Percentiles rank a stretch among this genome's conserved stretches.
Evolutionary conservation across 2,797 vertebrate species (phyloP).

Genomic region (Nyctalus aviator): DNA sequence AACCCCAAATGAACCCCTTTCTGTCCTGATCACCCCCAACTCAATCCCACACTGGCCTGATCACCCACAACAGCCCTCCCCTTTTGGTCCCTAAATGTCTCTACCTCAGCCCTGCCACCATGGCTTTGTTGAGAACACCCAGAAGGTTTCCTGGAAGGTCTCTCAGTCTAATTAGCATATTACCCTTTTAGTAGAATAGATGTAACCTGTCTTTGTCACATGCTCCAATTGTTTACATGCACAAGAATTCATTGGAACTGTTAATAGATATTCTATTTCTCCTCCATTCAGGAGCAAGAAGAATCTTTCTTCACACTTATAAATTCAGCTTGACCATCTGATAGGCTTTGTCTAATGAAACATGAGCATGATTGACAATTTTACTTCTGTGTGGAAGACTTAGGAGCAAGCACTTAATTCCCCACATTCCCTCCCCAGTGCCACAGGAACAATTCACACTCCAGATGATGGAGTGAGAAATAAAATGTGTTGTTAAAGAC

Average conservation of each 20-base stretch:
- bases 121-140: no score
- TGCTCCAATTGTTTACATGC: not conserved
- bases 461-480: slow-evolving; percentile 7
- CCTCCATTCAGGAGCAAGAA: not conserved
- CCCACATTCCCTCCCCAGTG: not conserved
- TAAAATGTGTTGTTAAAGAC: slow-evolving; percentile 47
- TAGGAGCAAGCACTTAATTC: not conserved
- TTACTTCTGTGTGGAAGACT: not conserved
- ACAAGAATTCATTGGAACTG: not conserved
- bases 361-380: slow-evolving; percentile 1
- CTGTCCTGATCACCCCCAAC: no score
- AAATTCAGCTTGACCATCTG: not conserved
- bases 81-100: no score
- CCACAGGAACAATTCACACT: not conserved
- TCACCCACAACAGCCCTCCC: no score
- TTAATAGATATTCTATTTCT: not conserved
- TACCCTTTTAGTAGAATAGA: not conserved
- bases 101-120: no score
- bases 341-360: slow-evolving; percentile 31
- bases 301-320: not conserved
- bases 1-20: no score
- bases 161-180: no score
- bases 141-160: no score
- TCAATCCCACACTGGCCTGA: no score
- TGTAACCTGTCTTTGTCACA: not conserved